Percentiles rank a stretch among this genome's conserved stretches.
Conservation (phyloP, 2,888 invertebrate species). For the Allygus modestus region DNA sequence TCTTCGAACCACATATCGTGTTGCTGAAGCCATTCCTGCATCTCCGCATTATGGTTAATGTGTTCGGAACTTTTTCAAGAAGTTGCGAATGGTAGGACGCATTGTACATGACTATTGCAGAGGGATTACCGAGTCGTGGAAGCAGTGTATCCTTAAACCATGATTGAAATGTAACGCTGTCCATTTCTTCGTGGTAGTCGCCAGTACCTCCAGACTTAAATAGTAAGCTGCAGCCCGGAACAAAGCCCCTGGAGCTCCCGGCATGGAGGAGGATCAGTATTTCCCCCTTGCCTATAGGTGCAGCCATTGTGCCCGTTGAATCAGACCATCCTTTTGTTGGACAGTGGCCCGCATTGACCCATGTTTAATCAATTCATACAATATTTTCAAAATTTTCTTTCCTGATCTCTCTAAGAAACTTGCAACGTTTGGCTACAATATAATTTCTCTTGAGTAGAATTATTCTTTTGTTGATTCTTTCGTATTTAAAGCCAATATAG, state of each 20-base stretch:
- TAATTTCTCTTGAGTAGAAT: neutral
- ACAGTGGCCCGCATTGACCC: constrained; percentile 49
- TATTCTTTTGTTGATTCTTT: constrained; percentile 15
- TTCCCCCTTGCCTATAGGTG: constrained; percentile 46
- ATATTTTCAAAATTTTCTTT: constrained; percentile 31
- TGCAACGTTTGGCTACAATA: neutral
- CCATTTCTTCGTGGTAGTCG: constrained; percentile 61
- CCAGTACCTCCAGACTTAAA: constrained; percentile 15
- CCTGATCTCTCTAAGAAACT: constrained; percentile 40
- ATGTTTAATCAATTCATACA: constrained; percentile 48
- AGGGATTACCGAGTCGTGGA: neutral
- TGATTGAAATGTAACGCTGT: constrained; percentile 26
- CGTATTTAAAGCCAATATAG: constrained; percentile 56
- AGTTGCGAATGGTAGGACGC: constrained; percentile 59
- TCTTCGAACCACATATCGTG: neutral
- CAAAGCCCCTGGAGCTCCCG: constrained; percentile 48
- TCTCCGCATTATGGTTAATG: constrained; percentile 7
- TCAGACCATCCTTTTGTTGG: constrained; percentile 33
- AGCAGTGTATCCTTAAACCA: constrained; percentile 58
- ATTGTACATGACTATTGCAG: constrained; percentile 60
- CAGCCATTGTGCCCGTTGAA: constrained; percentile 10
- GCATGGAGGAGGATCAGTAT: constrained; percentile 56
- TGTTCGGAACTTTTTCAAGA: constrained; percentile 34
- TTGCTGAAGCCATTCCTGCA: constrained; percentile 26
- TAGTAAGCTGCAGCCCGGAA: constrained; percentile 21